A percentile compares a stretch with the other conserved stretches of the same genome.
Conservation (phyloP, 1,140 invertebrate species). For the Drosophila nannoptera region DNA sequence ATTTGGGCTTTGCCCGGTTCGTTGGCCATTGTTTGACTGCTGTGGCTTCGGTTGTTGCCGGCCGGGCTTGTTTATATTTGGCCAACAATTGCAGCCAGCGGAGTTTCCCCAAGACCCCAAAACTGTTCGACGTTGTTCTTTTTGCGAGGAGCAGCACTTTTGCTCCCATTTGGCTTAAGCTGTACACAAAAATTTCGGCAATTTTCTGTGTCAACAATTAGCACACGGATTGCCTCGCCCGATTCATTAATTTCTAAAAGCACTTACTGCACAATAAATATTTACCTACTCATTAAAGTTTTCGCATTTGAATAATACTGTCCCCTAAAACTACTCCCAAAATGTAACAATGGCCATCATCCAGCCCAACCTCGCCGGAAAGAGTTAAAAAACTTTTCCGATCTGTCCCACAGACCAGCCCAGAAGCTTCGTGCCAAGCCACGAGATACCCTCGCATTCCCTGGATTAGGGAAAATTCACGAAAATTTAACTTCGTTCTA, state of each 20-base stretch:
- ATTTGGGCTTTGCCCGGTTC: slow-evolving; percentile 9
- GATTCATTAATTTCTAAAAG: slow-evolving; percentile 54
- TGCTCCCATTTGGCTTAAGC: slow-evolving; percentile 23
- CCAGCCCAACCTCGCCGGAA: slow-evolving; percentile 19
- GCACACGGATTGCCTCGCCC: slow-evolving; percentile 41
- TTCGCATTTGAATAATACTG: slow-evolving; percentile 67
- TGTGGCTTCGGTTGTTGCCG: slow-evolving; percentile 48
- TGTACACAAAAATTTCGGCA: slow-evolving; percentile 22
- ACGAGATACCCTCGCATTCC: not conserved
- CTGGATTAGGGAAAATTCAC: too few species aligned
- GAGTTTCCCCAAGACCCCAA: slow-evolving; percentile 27
- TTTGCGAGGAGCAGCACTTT: slow-evolving; percentile 34
- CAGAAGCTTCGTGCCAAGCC: not conserved
- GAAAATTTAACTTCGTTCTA: too few species aligned
- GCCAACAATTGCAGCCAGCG: slow-evolving; percentile 24
- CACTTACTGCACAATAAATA: slow-evolving; percentile 59
- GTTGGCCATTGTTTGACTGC: slow-evolving; percentile 50
- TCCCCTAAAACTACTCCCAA: slow-evolving; percentile 42
- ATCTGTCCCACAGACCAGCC: slow-evolving; percentile 39
- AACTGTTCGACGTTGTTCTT: slow-evolving; percentile 34
- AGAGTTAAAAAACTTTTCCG: slow-evolving; percentile 66
- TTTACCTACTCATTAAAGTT: slow-evolving; percentile 75
- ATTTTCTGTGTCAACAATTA: slow-evolving; percentile 47
- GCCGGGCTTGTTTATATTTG: slow-evolving; percentile 40
- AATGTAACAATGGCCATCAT: slow-evolving; percentile 37